Evolutionary conservation across 2,888 invertebrate species (phyloP).

Genomic region (Scaptomyza tumidula): DNA sequence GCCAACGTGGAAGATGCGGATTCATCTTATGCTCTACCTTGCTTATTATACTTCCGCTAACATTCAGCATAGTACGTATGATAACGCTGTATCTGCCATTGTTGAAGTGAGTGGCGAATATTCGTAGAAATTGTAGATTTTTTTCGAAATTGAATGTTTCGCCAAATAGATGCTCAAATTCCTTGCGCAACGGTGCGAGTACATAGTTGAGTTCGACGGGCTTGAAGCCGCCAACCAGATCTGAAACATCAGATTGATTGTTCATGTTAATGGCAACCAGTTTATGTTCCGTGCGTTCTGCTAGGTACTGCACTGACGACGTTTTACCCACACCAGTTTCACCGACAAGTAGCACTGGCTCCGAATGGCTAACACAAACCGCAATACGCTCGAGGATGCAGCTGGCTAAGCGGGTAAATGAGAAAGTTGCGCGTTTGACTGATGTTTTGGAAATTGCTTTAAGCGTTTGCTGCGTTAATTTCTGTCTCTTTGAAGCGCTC

Average conservation of each 20-base stretch:
- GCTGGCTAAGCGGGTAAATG: constrained; percentile 92
- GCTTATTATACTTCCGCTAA: constrained; percentile 83
- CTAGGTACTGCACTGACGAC: constrained; percentile 95
- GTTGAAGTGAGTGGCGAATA: constrained; percentile 91
- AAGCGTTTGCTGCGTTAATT: constrained; percentile 59
- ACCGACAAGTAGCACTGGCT: constrained; percentile 97
- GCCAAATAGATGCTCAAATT: constrained; percentile 93
- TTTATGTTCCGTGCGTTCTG: constrained; percentile 92
- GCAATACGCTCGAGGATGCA: constrained; percentile 94
- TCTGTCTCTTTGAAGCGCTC: constrained; percentile 74
- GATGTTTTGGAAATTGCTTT: constrained; percentile 39
- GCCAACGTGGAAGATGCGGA: constrained; percentile 87
- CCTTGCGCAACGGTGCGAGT: constrained; percentile 90
- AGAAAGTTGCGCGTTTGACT: constrained; percentile 87
- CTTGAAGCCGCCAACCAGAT: constrained; percentile 98
- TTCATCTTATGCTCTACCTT: constrained; percentile 68
- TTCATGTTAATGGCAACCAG: constrained; percentile 99
- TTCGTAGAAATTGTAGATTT: constrained; percentile 92
- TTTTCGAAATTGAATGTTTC: constrained; percentile 91
- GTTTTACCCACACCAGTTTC: constrained; percentile 99
- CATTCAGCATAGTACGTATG: constrained; percentile 91
- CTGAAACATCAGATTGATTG: constrained; percentile 98
- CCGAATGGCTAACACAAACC: constrained; percentile 91
- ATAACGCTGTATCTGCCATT: constrained; percentile 90
- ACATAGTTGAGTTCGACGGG: constrained; percentile 96